phyloP scores from a whole-genome alignment of 2,797 vertebrate species.

The Nothura maculosa region DNA sequence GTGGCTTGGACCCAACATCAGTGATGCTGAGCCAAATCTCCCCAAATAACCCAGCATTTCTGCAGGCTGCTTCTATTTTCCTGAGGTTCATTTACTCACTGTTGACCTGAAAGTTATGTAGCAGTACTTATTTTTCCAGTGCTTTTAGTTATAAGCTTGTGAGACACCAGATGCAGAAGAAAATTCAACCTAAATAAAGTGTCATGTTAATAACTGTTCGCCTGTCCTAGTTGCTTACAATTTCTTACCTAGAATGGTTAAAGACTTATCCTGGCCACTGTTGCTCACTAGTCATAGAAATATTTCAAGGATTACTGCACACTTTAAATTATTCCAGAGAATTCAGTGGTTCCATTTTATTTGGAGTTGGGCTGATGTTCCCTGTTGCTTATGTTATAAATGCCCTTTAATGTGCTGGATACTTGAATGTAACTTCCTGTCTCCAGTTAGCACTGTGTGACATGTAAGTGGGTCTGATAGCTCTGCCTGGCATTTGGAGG shows the following conservation, averaged over 20 bases:
- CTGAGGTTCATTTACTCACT: not conserved
- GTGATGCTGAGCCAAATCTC: not conserved
- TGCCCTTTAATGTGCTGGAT: not conserved
- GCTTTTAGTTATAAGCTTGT: not conserved
- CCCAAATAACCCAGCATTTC: not conserved
- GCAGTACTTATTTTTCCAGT: not conserved
- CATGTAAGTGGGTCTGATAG: not conserved
- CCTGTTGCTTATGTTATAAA: not conserved
- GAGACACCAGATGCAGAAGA: not conserved
- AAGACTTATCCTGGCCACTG: not conserved
- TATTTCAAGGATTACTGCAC: not conserved
- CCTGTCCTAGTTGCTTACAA: not conserved
- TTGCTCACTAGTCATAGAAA: conserved; percentile 5
- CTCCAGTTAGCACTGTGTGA: conserved; percentile 4
- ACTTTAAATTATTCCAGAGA: not conserved
- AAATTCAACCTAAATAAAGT: not conserved
- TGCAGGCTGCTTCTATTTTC: not conserved
- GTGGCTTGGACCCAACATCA: not conserved
- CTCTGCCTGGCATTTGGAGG: not conserved
- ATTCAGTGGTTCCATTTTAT: not conserved
- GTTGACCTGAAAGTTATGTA: not conserved
- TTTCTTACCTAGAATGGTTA: conserved; percentile 32
- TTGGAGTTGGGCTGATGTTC: not conserved
- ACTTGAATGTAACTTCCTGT: conserved; percentile 8
- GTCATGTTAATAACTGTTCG: conserved; percentile 1